Evolutionary conservation across 2,888 invertebrate genomes (phyloP).

Genomic region (Elmis aenea): DNA sequence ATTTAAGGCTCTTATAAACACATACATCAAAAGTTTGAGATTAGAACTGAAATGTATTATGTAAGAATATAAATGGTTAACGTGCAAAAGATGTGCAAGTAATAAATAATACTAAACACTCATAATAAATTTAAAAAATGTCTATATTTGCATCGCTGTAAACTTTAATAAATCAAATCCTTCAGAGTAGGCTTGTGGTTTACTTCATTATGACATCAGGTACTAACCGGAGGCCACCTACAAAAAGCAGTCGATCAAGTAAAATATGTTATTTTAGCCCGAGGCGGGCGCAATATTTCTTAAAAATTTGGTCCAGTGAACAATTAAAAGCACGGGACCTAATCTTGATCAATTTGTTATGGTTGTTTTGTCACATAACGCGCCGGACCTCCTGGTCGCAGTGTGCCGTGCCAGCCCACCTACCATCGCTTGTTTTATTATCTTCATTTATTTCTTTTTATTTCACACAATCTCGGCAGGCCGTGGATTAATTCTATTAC

Average conservation of each 20-base stretch:
- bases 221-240: neutral
- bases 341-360: constrained; percentile 47
- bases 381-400: constrained; percentile 45
- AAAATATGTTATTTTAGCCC: neutral
- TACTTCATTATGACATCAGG: too few species aligned
- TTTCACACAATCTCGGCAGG: constrained; percentile 40
- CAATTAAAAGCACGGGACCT: constrained; percentile 45
- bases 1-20: too few species aligned
- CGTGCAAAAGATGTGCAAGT: too few species aligned
- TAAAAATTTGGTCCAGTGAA: constrained; percentile 42
- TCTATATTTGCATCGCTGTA: too few species aligned
- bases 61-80: too few species aligned
- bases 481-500: constrained; percentile 41
- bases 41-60: too few species aligned
- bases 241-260: constrained; percentile 3
- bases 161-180: too few species aligned
- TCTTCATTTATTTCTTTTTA: constrained; percentile 38
- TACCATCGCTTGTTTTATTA: constrained; percentile 44
- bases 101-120: too few species aligned
- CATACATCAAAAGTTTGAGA: too few species aligned
- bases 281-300: constrained; percentile 8
- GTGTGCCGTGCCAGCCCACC: constrained; percentile 42
- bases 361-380: constrained; percentile 47
- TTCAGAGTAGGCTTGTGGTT: too few species aligned
- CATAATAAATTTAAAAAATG: too few species aligned